A percentile compares a stretch with the other conserved stretches of the same genome.
Conservation (phyloP, 1,140 invertebrate genomes). For the Nephila pilipes region DNA sequence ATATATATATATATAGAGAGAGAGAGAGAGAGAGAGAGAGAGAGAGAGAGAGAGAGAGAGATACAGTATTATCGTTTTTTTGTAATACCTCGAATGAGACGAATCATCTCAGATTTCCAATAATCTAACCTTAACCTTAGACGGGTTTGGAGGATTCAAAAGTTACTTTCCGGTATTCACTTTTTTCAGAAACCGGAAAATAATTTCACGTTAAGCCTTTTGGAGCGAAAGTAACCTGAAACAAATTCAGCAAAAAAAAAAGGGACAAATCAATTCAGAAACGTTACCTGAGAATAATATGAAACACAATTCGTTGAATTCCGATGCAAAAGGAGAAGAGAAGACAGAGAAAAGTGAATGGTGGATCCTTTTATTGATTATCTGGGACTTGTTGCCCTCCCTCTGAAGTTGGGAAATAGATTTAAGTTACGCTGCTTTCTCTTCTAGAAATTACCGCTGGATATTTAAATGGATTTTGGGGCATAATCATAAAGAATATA, state of each 20-base stretch:
- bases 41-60: no score
- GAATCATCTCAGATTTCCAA: neutral
- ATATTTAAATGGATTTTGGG: slow-evolving; percentile 13
- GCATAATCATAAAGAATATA: neutral
- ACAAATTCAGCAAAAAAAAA: neutral
- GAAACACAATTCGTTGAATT: neutral
- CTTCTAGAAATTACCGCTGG: neutral
- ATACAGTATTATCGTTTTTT: no score
- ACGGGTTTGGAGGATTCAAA: neutral
- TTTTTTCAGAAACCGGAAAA: neutral
- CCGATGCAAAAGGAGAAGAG: neutral
- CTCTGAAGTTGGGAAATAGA: slow-evolving; percentile 25
- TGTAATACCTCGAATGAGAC: no score
- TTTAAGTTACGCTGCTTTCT: neutral
- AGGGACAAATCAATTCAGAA: slow-evolving; percentile 4
- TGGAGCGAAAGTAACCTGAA: neutral
- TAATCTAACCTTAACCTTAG: neutral
- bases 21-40: no score
- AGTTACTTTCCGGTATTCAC: neutral
- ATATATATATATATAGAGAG: no score
- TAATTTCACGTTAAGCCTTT: neutral
- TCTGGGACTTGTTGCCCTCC: slow-evolving; percentile 1
- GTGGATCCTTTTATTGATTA: slow-evolving; percentile 17
- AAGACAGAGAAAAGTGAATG: neutral
- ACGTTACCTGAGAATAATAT: neutral